Evolutionary conservation across 1,140 invertebrate species (phyloP), one percentile per base, ranked within the genome.

Genomic region (Nasonia vitripennis): DNA sequence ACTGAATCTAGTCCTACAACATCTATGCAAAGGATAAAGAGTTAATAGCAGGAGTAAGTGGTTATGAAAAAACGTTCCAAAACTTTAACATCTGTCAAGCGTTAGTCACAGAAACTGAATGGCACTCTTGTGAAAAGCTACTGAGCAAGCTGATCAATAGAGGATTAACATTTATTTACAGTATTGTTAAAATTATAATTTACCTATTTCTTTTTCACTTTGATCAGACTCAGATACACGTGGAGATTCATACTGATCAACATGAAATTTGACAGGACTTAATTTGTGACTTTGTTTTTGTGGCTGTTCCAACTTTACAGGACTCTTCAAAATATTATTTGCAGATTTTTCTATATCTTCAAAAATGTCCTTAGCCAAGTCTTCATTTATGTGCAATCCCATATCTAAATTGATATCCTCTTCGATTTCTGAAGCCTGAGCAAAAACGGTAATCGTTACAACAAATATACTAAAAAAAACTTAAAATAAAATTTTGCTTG

Each of bases 361-460:
- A 80, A 34, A 34, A 74, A 83, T 7, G 55, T 86, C 67, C 71
- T 82, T 68, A 74, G 37, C 14, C 48, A 62, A n/a, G n/a, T 80
- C 41, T 67, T 27, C 34, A 67, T 73, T 80, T 48, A 80, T 45
- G 34, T 83, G 68, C 10, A 86, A 20, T 1, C 77, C 81, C 81
- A 86, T 83, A 80, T 79, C 78, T 81, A 86, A 81, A 74, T 83
- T 83, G 67, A 92, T 90, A 51, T 91, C 89, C 84, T 93, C 90
- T 34, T 91, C 92, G 73, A 90, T 87, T 41, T 92, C 91, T 10
- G 88, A 89, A 73, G 88, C 87, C 89, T 91, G 71, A 9, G 83
- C 87, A 86, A 84, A 82, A 14, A 77, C 20, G 71, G 85, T 37
- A 67, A 84, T 73, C 14, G 10, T 71, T 71, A 34, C 3, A 34